A percentile compares a stretch with the other conserved stretches of the same genome.
Evolutionary conservation across 2,797 vertebrate genomes (phyloP).

Genomic region (Lerista edwardsae): DNA sequence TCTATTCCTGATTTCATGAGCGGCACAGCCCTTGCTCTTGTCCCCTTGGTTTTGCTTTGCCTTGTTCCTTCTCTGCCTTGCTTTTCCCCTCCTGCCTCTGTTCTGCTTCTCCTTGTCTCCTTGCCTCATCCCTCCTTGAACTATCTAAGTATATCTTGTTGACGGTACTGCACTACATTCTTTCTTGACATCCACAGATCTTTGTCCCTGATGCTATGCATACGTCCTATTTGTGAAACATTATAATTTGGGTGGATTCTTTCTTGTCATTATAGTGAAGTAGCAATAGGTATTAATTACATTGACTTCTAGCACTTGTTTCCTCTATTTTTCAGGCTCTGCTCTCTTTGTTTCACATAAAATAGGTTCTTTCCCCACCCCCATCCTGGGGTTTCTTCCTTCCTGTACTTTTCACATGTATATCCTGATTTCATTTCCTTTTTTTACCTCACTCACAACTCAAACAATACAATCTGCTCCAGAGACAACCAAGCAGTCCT

Average conservation of each 20-base stretch:
- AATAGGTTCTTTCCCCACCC: background rate
- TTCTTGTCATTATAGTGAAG: background rate
- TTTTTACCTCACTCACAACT: background rate
- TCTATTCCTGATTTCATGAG: background rate
- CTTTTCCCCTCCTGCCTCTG: background rate
- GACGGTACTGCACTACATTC: background rate
- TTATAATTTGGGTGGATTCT: constrained; percentile 14
- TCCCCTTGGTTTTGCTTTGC: background rate
- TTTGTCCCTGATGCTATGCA: background rate
- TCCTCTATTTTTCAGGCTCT: background rate
- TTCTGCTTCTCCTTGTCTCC: background rate
- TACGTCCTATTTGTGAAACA: background rate
- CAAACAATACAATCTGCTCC: too few relatives aligned
- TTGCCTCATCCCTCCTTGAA: background rate
- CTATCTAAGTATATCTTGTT: background rate
- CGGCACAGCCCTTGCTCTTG: background rate
- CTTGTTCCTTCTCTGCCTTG: background rate
- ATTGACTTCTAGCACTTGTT: background rate
- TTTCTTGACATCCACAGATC: background rate
- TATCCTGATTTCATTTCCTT: background rate
- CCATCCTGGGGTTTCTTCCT: background rate
- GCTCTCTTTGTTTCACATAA: background rate
- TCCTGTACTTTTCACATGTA: background rate
- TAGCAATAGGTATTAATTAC: constrained; percentile 1
- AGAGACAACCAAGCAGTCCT: too few relatives aligned